Evolutionary conservation across 2,888 invertebrate species (phyloP), one percentile per base, ranked within the genome.

Genomic region (Catocala sponsa): DNA sequence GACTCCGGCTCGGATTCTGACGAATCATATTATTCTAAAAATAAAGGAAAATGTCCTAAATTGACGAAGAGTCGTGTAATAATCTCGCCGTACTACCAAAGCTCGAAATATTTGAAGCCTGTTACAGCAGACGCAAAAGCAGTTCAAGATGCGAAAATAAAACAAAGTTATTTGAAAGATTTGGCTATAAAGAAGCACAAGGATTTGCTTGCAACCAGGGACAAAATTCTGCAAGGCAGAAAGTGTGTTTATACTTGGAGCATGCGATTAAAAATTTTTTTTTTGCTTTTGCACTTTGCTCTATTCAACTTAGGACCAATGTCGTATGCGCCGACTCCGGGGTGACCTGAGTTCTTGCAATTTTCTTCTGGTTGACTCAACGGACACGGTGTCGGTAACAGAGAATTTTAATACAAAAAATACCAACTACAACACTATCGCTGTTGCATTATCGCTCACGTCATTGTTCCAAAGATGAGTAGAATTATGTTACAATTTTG

Each of bases 141-240:
- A 0, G 76, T 83, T 15, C 85, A 88, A 54, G 84, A 87, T 15
- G 76, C 81, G 35, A 91, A 87, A 71, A 89, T 95, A 11, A 89
- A 89, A 41, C 90, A 91, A 35, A 88, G 81, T 33, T 86, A 88
- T 65, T 76, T 95, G 5, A 94, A 87, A 79, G 94, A 95, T 13
- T 72, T 93, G 38, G 95, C 95, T 84, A 76, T 95, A 64, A 92
- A 92, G 65, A 96, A 95, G 80, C 91, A 95, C 13, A 95, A 92
- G 81, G 94, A 95, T 33, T 80, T 96, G 65, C 79, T 96, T 49
- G 89, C 79, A 5, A 91, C 90, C 54, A 95, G 95, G 76, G 95
- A 96, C 51, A 92, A 91, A 74, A 93, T 95, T 67, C 79, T 96
- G 56, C 96, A 96, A 78, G 95, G 94, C 63, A 94, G 95, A 82